Percentiles rank a stretch among this genome's conserved stretches.
These are phyloP conservation scores for Micromesistius poutassou DNA, from an alignment of 2,797 vertebrate species.

Conservation along the genomic window DNA sequence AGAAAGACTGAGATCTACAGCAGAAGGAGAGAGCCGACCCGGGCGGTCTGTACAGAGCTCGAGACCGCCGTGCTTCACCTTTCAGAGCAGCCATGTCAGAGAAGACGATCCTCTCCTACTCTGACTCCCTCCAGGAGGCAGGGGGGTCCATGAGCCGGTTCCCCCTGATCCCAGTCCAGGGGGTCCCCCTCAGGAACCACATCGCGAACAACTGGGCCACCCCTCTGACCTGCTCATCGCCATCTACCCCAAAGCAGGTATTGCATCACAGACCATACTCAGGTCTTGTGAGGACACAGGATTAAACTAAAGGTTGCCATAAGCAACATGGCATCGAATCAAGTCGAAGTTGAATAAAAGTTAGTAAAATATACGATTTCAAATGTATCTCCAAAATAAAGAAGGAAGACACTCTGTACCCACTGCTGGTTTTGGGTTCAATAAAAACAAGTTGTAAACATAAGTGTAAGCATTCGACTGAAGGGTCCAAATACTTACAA, in stretches of 20 bases:
- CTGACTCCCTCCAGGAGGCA: slow-evolving; percentile 53
- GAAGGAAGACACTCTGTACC: no score
- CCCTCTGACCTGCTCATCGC: slow-evolving; percentile 79
- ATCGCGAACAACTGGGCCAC: slow-evolving; percentile 73
- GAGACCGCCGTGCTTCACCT: background rate
- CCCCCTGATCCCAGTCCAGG: slow-evolving; percentile 62
- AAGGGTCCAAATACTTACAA: no score
- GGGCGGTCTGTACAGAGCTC: background rate
- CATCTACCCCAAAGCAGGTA: slow-evolving; percentile 87
- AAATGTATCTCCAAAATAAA: no score
- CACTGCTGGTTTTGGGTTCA: no score
- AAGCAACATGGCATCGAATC: no score
- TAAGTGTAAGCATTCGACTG: no score
- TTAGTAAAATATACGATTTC: no score
- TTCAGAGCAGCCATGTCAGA: slow-evolving; percentile 43
- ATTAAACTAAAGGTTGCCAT: no score
- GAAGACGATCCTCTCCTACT: slow-evolving; percentile 38
- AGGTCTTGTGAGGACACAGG: background rate
- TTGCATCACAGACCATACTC: background rate
- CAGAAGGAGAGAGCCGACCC: background rate
- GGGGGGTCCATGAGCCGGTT: slow-evolving; percentile 55
- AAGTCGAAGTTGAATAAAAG: no score
- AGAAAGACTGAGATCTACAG: background rate
- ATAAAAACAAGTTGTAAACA: no score
- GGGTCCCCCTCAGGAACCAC: slow-evolving; percentile 72